Evolutionary conservation across 2,797 vertebrate genomes (phyloP), one percentile per base, ranked within the genome.

Genomic region (Chelonia mydas): DNA sequence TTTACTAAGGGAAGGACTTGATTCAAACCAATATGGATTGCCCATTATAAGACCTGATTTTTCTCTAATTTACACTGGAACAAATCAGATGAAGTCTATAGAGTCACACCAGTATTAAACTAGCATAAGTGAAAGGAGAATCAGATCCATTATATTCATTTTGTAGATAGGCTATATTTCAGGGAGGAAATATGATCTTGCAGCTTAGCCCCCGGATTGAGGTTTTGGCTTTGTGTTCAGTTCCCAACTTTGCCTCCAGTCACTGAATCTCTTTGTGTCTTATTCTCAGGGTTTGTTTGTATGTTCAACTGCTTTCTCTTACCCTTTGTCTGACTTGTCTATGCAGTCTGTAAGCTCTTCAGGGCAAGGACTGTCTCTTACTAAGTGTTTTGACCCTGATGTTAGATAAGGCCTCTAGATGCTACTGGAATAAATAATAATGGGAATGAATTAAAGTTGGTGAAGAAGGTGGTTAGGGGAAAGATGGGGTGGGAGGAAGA

Each of bases 11-110:
- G 90, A 83, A 92, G 8, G 78, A 91, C 25, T 81, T 94, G 78
- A 96, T 90, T 96, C 92, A 94, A 94, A 95, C 49, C 79, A 84
- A 78, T 83, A 92, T 90, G 86, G 91, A 96, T 93, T 97, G 84
- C 84, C 81, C 51, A 76, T 91, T 68, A 83, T 68, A 86, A 84
- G 81, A 93, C 94, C 93, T 90, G 90, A 92, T 95, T 95, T 94
- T 94, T 31, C 33, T 90, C 81, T 93, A 5, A 2, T 31, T 92
- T 87, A 74, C 25, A 91, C 9, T n/a, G 1, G 15, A 81, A 78
- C 85, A 95, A 91, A 88, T 83, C 84, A 94, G 90, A 92, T 78
- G 84, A 92, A 91, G 86, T 95, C 88, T 90, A 53, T 49, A 92
- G 74, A 53, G 25, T 87, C 87, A 33, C 54, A 45, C 31, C 6